Evolutionary conservation across 2,888 invertebrate species (phyloP), one percentile per base, ranked within the genome.

Genomic region (Ophonus ardosiacus): DNA sequence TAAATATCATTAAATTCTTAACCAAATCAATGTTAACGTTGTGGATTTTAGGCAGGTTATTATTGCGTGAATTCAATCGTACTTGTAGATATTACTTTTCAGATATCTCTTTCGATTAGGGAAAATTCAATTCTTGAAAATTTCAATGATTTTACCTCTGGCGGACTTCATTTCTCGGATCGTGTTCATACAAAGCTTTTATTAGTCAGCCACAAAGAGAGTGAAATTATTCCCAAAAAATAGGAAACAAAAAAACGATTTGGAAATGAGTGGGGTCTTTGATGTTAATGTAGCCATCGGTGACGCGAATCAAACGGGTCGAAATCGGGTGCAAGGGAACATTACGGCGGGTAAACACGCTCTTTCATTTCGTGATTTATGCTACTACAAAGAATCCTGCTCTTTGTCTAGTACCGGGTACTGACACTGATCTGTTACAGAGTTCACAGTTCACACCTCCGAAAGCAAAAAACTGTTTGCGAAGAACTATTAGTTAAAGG

Each of bases 361-460:
- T n/a, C 74, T 83, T 83, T 76, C 71, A 83, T 83, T 74, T 43
- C 43, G 59, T 83, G 83, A 83, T 83, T 74, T 83, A 83, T 83
- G 24, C 83, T 61, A 74, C 31, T 38, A 65, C 81, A 74, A 61
- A 61, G 83, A 83, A 78, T 43, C 43, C 43, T 8, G 7, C 43
- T 13, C 13, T 51, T 51, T 31, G 31, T 31, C 31, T 31, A 31
- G 43, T 51, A 13, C 43, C 43, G 43, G 43, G 13, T 10, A 13
- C 43, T 51, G 43, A 51, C 43, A 51, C 43, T 51, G 31, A 31
- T 31, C 43, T 51, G 43, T 13, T 13, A 51, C 43, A 51, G 13
- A 51, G 43, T 51, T 51, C 43, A 13, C 43, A 51, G 10, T 13
- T 51, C 43, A 13, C 31, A 31, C 31, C 31, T 31, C 31, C 31